phyloP scores from a whole-genome alignment of 2,797 vertebrate genomes.

The Peromyscus melanophrys region DNA sequence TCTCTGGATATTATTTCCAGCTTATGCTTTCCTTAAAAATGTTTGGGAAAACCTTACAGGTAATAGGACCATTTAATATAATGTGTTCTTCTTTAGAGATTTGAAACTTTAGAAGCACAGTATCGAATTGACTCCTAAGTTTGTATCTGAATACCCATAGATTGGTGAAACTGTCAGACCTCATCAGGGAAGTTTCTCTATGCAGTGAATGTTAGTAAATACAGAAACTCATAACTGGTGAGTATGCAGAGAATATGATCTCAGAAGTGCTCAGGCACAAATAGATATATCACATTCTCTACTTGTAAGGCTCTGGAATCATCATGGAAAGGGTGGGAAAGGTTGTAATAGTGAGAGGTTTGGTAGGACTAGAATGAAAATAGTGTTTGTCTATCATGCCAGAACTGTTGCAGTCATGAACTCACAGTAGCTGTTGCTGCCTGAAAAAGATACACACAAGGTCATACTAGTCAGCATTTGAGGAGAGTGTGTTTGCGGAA shows the following conservation, averaged over 20 bases:
- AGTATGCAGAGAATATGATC: not conserved
- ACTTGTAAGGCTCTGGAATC: not conserved
- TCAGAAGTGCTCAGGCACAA: not conserved
- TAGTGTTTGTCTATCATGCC: not conserved
- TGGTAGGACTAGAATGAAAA: not conserved
- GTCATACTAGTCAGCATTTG: not conserved
- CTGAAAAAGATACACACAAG: not conserved
- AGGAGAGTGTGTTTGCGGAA: not conserved
- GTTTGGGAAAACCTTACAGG: not conserved
- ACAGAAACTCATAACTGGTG: not conserved
- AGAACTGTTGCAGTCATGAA: not conserved
- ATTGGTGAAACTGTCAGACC: not conserved
- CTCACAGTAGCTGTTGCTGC: not conserved
- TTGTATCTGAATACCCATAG: not conserved
- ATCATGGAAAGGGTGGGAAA: not conserved
- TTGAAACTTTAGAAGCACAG: not conserved
- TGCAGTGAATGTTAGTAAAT: not conserved
- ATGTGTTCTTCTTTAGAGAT: slow-evolving; percentile 8
- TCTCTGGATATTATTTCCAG: not conserved
- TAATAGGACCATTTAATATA: not conserved
- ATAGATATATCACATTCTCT: not conserved
- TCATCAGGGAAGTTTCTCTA: not conserved
- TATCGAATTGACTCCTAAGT: not conserved
- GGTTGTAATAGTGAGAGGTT: not conserved
- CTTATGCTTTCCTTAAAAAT: not conserved